Percentiles rank a stretch among this genome's conserved stretches.
Conservation (phyloP, 2,888 invertebrate species). For the Latrodectus elegans region DNA sequence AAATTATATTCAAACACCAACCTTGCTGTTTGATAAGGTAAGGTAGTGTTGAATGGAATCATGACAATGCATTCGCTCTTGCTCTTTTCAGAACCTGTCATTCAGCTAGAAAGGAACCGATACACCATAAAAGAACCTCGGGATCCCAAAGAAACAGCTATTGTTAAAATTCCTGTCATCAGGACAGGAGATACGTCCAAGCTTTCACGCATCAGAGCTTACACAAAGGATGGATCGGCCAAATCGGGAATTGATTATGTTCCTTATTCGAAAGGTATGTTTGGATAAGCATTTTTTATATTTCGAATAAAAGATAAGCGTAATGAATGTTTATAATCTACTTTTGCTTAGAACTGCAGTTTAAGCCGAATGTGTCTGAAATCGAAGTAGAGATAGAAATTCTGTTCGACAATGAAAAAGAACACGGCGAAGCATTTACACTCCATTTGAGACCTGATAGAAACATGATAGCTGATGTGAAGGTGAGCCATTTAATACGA, state of each 20-base stretch:
- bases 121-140: conserved; percentile 74
- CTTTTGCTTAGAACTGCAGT: conserved; percentile 73
- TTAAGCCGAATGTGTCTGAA: conserved; percentile 73
- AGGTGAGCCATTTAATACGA: conserved; percentile 71
- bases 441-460: conserved; percentile 73
- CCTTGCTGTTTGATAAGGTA: no score
- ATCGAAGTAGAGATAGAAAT: conserved; percentile 74
- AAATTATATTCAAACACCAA: no score
- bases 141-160: conserved; percentile 72
- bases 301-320: background rate
- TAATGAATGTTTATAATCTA: background rate
- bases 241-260: conserved; percentile 74
- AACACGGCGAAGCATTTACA: conserved; percentile 75
- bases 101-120: conserved; percentile 73
- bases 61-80: background rate
- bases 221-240: conserved; percentile 75
- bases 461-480: conserved; percentile 73
- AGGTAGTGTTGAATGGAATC: no score
- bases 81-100: conserved; percentile 73
- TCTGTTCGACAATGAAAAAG: conserved; percentile 73
- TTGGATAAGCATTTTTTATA: background rate
- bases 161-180: conserved; percentile 73
- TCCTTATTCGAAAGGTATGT: conserved; percentile 74
- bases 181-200: conserved; percentile 74
- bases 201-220: conserved; percentile 73